Conservation (phyloP, 2,113 vertebrate species). For the Corapipo altera region DNA sequence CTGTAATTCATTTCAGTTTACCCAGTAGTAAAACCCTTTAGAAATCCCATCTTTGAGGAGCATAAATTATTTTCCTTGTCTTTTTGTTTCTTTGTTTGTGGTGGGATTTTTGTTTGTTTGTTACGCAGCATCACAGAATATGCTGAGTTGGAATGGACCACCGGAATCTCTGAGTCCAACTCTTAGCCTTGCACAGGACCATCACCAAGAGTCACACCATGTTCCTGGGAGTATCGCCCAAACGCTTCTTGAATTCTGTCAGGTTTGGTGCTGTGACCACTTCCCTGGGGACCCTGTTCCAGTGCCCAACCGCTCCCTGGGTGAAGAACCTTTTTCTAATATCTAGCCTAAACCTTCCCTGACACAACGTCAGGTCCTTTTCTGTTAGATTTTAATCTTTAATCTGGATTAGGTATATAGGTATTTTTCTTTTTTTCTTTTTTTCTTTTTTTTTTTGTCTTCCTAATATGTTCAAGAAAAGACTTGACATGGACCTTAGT, state of each 20-base stretch:
- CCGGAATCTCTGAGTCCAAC: neutral
- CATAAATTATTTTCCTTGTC: neutral
- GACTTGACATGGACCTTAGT: neutral
- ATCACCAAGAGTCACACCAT: neutral
- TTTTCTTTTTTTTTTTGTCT: neutral
- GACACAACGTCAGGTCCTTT: neutral
- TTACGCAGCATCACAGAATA: neutral
- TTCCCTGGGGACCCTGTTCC: neutral
- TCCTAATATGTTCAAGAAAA: neutral
- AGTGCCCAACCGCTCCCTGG: neutral
- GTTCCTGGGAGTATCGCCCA: neutral
- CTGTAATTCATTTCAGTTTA: neutral
- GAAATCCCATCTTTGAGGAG: neutral
- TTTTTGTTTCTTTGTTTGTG: neutral
- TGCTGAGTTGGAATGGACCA: neutral
- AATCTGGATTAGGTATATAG: neutral
- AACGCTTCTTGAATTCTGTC: neutral
- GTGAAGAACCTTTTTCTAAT: neutral
- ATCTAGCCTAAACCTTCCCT: neutral
- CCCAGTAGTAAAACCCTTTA: neutral
- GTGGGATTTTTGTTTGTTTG: neutral
- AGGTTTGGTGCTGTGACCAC: neutral
- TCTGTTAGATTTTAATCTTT: neutral
- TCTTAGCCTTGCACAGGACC: neutral
- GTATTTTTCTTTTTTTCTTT: fast-evolving